Base-by-base conservation (phyloP, 2,797 vertebrate species). In the Acanthopagrus latus region DNA sequence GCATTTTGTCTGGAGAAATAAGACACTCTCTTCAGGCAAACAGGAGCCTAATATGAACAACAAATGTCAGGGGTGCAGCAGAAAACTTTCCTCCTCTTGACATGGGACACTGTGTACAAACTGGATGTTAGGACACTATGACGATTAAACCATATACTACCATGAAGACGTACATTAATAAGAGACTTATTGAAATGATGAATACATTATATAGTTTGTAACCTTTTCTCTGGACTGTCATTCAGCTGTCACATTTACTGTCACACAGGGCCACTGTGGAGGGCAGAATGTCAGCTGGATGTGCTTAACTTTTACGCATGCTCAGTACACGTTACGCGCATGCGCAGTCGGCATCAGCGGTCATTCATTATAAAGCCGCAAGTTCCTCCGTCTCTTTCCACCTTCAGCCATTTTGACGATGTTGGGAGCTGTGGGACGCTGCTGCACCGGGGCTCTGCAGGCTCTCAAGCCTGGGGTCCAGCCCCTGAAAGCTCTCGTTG, bases 361-460 rank as follows among this genome's bases (percentile, higher is more conserved):
- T 48, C 81, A 63, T 54, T 71, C 82, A 74, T 88, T 95, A 95
- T 95, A 96, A 94, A 92, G 81, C 71, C 27, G 4, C 4, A 5
- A 55, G 78, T 72, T 74, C 11, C 52, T 46, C 88, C 1, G 93
- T 92, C 94, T 92, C 92, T 71, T 93, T 95, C 95, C 94, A 95
- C 95, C 94, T 96, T 96, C 94, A 95, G 94, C 95, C 95, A 96
- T 96, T 94, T 95, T 95, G 74, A 95, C 54, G 20, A 96, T 96
- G 95, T 92, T 96, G 21, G 94, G 93, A 89, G 93, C 94, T 73
- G 94, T 95, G 75, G 94, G 94, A 94, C 94, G 95, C 85, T 96
- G 95, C 85, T 95, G 95, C 88, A 91, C 93, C 55, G 94, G 94
- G 80, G 95, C 91, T 81, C 77, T 95, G 76, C 93, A 94, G 91